A percentile compares a stretch with the other conserved stretches of the same genome.
Evolutionary conservation across 2,113 vertebrate genomes (phyloP).

Genomic region (Polyodon spathula): DNA sequence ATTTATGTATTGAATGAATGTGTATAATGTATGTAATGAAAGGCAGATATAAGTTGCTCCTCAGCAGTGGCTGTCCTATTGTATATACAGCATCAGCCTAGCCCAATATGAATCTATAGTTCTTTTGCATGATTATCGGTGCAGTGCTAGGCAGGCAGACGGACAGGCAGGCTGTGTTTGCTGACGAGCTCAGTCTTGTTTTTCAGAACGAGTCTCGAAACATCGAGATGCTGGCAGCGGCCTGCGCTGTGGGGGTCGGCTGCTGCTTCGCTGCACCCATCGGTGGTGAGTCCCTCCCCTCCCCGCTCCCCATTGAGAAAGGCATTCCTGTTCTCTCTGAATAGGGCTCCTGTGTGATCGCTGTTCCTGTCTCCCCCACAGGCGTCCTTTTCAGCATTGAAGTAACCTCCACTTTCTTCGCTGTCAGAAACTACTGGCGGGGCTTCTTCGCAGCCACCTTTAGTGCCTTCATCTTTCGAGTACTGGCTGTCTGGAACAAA

Average conservation of each 20-base stretch:
- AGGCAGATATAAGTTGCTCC: too few species aligned
- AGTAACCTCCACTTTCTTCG: slow-evolving; percentile 95
- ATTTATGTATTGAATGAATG: too few species aligned
- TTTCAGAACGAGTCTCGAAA: slow-evolving; percentile 83
- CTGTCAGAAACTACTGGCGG: slow-evolving; percentile 94
- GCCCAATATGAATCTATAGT: too few species aligned
- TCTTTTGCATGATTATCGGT: background rate
- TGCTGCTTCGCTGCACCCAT: slow-evolving; percentile 91
- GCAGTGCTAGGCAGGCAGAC: background rate
- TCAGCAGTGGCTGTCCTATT: too few species aligned
- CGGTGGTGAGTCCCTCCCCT: slow-evolving; percentile 63
- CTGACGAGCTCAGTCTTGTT: background rate
- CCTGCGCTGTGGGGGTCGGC: slow-evolving; percentile 85
- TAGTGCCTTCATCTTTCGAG: slow-evolving; percentile 96
- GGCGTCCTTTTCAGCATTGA: slow-evolving; percentile 97
- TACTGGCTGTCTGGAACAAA: slow-evolving; percentile 89
- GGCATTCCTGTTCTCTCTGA: slow-evolving; percentile 1
- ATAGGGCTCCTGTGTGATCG: background rate
- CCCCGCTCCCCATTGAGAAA: slow-evolving; percentile 18
- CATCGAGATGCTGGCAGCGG: slow-evolving; percentile 86
- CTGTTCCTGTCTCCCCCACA: slow-evolving; percentile 27
- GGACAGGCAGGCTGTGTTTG: too few species aligned
- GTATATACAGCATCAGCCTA: too few species aligned
- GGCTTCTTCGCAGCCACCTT: slow-evolving; percentile 97
- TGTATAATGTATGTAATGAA: too few species aligned